phyloP scores from a whole-genome alignment of 2,888 invertebrate genomes.

The Arctia plantaginis region DNA sequence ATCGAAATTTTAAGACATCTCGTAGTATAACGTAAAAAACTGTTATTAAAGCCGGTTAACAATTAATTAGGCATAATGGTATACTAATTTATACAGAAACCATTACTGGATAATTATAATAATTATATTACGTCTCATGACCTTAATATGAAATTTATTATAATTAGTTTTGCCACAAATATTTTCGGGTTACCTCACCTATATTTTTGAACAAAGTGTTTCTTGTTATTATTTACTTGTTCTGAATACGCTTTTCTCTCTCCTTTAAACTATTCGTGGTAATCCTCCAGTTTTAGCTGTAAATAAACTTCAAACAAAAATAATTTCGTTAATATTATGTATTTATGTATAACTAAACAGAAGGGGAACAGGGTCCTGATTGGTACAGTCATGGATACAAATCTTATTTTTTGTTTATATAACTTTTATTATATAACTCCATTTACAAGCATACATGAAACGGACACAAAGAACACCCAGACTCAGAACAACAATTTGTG shows the following conservation, averaged over 20 bases:
- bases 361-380: neutral
- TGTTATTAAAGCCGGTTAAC: neutral
- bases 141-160: conserved; percentile 11
- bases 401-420: too few relatives aligned
- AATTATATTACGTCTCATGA: conserved; percentile 1
- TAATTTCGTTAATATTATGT: neutral
- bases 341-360: neutral
- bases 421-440: too few relatives aligned
- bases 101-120: conserved; percentile 7
- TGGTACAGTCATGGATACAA: neutral
- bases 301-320: neutral
- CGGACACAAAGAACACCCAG: too few relatives aligned
- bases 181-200: neutral
- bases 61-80: conserved; percentile 3
- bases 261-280: neutral
- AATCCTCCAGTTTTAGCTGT: neutral
- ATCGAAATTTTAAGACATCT: neutral
- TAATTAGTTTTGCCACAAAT: neutral
- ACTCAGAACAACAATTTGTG: too few relatives aligned
- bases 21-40: neutral
- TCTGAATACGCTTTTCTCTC: neutral
- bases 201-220: neutral
- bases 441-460: too few relatives aligned
- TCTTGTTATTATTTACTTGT: neutral
- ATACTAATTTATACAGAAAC: conserved; percentile 4